Evolutionary conservation across 1,140 invertebrate genomes (phyloP), one percentile per base, ranked within the genome.

Genomic region (Pogonomyrmex barbatus): DNA sequence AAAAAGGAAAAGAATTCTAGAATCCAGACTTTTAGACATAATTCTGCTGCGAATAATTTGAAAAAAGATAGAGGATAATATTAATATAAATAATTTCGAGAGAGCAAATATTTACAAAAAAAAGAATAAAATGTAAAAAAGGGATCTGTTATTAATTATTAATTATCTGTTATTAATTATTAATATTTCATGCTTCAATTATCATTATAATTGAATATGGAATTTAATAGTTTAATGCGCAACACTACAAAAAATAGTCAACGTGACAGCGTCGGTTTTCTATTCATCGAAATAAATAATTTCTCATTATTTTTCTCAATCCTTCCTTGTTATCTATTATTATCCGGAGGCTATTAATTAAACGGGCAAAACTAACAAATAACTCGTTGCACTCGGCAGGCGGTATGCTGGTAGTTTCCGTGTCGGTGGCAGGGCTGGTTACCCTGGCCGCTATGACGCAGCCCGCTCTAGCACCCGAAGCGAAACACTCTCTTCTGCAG

Each of bases 401-500:
- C 88, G 97, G 97, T 68, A 98, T 98, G 97, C 94, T 98, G 94
- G 97, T 98, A 60, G 97, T 98, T 45, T 98, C 97, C 17, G 97
- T 98, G 85, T 97, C 97, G 78, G 97, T 98, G 79, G 97, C 97
- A 88, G 98, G 97, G 83, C 95, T 98, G 92, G 97, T 98, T 89
- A 98, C 97, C 58, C 95, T 98, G 89, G 97, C 97, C 79, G 97
- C 97, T 88, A 98, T 98, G 97, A 98, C 97, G 87, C 97, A 98
- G 94, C 97, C 97, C 14, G 97, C 97, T 3, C 95, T 98, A 87
- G 97, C 97, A 65, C 97, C 97, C 2, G 97, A 98, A 95, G 97
- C 98, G 47, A 98, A 98, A 93, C 97, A 98, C 93, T 98, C 98
- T 62, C 95, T 99, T 82, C 96, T 99, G 76, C 98, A 98, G 92